Base-by-base conservation (phyloP, 2,797 vertebrate species). In the Ctenopoma kingsleyae region DNA sequence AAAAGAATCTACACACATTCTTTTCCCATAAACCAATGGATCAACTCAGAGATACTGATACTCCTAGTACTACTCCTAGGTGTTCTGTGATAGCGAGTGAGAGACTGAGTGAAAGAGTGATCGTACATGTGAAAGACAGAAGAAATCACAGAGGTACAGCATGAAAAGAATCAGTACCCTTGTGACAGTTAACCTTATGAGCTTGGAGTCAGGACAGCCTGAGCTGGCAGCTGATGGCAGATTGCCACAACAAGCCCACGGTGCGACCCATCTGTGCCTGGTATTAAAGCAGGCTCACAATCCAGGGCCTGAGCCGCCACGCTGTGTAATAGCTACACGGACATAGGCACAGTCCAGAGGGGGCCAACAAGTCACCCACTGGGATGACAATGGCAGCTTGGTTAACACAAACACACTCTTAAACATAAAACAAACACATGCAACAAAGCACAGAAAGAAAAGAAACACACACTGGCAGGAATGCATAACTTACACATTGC, bases 11-110 rank as follows among this genome's bases (percentile, higher is more conserved):
- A 92, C 90, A 61, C 16, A 94, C 95, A 97, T 25, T 97, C 97
- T 96, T 96, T 94, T 96, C 94, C 93, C 92, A 82, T 97, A 96
- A 97, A 93, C 91, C 87, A 94, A 88, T 77, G 25, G 67, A 82
- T 78, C 67, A 65, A 25, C 70, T 68, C 30, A 56, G 82, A 84
- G 10, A 38, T 36, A 81, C 88, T 80, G 84, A 92, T 86, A 84
- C 77, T 71, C 69, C 59, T 58, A 70, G 72, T 41, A 59, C 58
- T 64, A 62, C 62, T 56, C 69, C 67, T 64, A 30, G 27, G 5
- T 6, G 27, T 30, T 30, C 72, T 60, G 58, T 63, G 67, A 32
- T 64, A 64, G 25, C 19, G 47, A 71, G 50, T 16, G 54, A 52
- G 46, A 52, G 50, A 44, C 40, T 3, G 52, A 67, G 54, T 6